Percentiles rank a stretch among this genome's conserved stretches.
phyloP scores from a whole-genome alignment of 2,888 invertebrate species.

The Prosopocoilus inquinatus region DNA sequence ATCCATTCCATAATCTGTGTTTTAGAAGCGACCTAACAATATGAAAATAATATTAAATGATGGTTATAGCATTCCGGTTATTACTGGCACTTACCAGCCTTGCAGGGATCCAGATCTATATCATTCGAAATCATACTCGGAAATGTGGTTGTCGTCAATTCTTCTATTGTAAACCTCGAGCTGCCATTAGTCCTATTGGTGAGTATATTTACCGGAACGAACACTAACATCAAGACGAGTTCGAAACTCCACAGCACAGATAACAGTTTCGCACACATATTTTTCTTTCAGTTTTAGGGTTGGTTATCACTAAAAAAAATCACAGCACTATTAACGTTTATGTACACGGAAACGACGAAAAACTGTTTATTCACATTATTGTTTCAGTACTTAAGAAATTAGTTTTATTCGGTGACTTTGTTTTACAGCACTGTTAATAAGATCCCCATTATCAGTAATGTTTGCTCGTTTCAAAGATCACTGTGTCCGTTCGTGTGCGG shows the following conservation, averaged over 20 bases:
- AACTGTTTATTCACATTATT: neutral
- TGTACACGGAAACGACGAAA: neutral
- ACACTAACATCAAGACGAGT: neutral
- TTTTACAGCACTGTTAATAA: neutral
- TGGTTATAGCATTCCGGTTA: neutral
- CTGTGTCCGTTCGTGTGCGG: slow-evolving; percentile 5
- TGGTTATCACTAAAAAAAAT: neutral
- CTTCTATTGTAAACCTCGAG: slow-evolving; percentile 60
- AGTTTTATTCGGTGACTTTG: neutral
- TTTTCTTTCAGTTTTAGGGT: neutral
- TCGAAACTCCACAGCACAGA: neutral
- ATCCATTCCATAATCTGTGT: too few species aligned
- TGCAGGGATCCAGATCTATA: slow-evolving; percentile 81
- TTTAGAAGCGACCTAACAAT: too few species aligned
- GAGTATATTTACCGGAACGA: neutral
- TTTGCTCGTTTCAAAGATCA: slow-evolving; percentile 11
- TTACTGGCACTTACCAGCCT: slow-evolving; percentile 68
- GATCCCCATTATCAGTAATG: slow-evolving; percentile 3
- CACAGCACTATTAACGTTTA: neutral
- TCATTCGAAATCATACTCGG: slow-evolving; percentile 70
- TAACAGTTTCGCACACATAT: neutral
- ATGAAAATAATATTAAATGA: too few species aligned
- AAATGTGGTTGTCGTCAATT: slow-evolving; percentile 64
- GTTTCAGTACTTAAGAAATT: neutral
- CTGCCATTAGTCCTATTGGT: slow-evolving; percentile 5